A percentile compares a stretch with the other conserved stretches of the same genome.
These are phyloP conservation scores for Meandrina meandrites DNA, from an alignment of 92 coral and sea anemone species.

Conservation along the genomic window DNA sequence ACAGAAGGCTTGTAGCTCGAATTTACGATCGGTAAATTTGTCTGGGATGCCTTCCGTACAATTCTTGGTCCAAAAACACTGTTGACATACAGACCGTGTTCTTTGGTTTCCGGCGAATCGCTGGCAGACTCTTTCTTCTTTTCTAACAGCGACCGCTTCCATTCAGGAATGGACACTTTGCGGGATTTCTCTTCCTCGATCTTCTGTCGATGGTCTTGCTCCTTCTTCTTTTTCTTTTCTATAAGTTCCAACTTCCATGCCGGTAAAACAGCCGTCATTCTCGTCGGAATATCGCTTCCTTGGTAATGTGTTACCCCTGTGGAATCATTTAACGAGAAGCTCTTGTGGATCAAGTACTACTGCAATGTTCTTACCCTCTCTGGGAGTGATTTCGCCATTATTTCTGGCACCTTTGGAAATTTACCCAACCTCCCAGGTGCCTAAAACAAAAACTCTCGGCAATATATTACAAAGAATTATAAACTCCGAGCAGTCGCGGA, in stretches of 20 bases:
- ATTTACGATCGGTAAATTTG: background rate
- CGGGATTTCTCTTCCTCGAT: constrained; percentile 51
- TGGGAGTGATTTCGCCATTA: background rate
- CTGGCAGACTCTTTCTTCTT: constrained; percentile 57
- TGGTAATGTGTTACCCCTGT: background rate
- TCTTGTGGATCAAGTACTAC: constrained; percentile 6
- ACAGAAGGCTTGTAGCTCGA: constrained; percentile 18
- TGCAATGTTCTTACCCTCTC: constrained; percentile 5
- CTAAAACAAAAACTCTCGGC: constrained; percentile 15
- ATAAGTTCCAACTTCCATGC: constrained; percentile 87
- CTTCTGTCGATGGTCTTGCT: constrained; percentile 66
- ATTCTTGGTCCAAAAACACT: constrained; percentile 45
- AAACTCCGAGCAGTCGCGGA: background rate
- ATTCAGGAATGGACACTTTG: constrained; percentile 67
- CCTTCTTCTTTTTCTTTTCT: constrained; percentile 79
- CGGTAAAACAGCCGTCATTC: constrained; percentile 81
- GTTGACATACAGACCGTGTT: constrained; percentile 56
- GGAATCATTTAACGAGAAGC: background rate
- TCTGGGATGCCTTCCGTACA: constrained; percentile 16
- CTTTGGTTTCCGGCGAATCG: constrained; percentile 39
- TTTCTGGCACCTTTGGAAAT: background rate
- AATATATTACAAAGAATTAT: background rate
- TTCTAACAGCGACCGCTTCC: constrained; percentile 73
- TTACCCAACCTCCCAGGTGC: background rate
- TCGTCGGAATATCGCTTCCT: constrained; percentile 1